Base-by-base conservation (phyloP, 2,113 vertebrate genomes). In the Pachypanchax playfairii region DNA sequence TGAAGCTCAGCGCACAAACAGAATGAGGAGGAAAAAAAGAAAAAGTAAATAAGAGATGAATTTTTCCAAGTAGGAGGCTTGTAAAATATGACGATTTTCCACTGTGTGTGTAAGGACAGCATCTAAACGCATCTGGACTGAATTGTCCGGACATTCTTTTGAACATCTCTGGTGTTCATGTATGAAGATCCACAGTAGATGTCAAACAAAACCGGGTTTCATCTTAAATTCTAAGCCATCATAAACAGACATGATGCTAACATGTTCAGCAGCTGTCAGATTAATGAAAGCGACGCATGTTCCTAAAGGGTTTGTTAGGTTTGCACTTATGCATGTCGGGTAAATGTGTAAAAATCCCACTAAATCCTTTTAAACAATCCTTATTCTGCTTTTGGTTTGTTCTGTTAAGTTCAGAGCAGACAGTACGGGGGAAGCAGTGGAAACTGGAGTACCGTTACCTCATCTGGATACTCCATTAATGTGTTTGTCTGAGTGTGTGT, bases 31-130 rank as follows among this genome's bases (percentile, higher is more conserved):
- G 43, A 49, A 44, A 36, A 63, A 42, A 60, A 7, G 31, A 4
- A 58, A 12, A 60, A 54, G 20, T 53, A 72, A 22, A 77, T 80
- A 75, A 66, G 51, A 71, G 66, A 64, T 66, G 49, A 33, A n/a
- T 62, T 75, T 86, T 86, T 75, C 84, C 79, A 54, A 75, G 64
- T n/a, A n/a, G n/a, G n/a, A n/a, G n/a, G n/a, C n/a, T n/a, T n/a
- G n/a, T n/a, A n/a, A n/a, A n/a, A n/a, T n/a, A n/a, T n/a, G n/a
- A n/a, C n/a, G n/a, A n/a, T n/a, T n/a, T n/a, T n/a, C n/a, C n/a
- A n/a, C n/a, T n/a, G n/a, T n/a, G n/a, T n/a, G n/a, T n/a, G n/a
- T n/a, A 56, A 57, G 0, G 48, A 66, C 35, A 38, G 65, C 69
- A 59, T 42, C 4, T 35, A 65, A n/a, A 38, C 65, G 50, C 6